A percentile compares a stretch with the other conserved stretches of the same genome.
These are phyloP conservation scores for Nothobranchius kuhntae DNA, from an alignment of 2,113 vertebrate genomes.

Conservation along the genomic window DNA sequence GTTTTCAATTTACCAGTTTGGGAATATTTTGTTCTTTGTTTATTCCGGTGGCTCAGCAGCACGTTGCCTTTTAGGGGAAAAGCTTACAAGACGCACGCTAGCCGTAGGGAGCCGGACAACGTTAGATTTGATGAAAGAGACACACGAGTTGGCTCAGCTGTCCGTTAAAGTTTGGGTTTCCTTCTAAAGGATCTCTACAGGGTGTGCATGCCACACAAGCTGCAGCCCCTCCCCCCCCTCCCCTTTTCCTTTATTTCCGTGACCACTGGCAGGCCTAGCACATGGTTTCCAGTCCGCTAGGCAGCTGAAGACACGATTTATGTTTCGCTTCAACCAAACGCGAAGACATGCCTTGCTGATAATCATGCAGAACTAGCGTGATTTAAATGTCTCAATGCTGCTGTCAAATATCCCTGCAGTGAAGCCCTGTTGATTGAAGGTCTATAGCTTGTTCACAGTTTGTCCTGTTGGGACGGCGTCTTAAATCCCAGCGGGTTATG, in stretches of 20 bases:
- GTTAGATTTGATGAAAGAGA: slow-evolving; percentile 22
- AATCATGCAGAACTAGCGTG: slow-evolving; percentile 23
- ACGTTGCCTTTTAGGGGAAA: slow-evolving; percentile 1
- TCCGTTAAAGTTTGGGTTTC: slow-evolving; percentile 53
- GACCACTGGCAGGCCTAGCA: slow-evolving; percentile 34
- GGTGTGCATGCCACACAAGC: slow-evolving; percentile 24
- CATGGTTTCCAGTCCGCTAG: slow-evolving; percentile 21
- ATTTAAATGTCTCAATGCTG: slow-evolving; percentile 29
- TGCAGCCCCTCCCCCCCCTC: background rate
- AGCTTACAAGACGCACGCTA: background rate
- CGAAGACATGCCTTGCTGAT: slow-evolving; percentile 30
- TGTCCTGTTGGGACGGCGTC: background rate
- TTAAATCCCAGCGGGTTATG: background rate
- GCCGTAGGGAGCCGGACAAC: slow-evolving; percentile 23
- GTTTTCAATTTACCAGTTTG: slow-evolving; percentile 25
- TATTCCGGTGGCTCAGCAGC: background rate
- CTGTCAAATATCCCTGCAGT: slow-evolving; percentile 11
- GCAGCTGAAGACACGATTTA: slow-evolving; percentile 57
- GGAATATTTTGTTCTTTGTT: slow-evolving; percentile 9
- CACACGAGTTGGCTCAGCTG: slow-evolving; percentile 56
- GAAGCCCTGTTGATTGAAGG: background rate
- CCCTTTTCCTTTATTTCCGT: slow-evolving; percentile 23
- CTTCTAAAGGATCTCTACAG: slow-evolving; percentile 60
- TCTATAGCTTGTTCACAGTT: slow-evolving; percentile 15
- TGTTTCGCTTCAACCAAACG: slow-evolving; percentile 29